phyloP scores from a whole-genome alignment of 2,113 vertebrate genomes.

The Lepus americanus region DNA sequence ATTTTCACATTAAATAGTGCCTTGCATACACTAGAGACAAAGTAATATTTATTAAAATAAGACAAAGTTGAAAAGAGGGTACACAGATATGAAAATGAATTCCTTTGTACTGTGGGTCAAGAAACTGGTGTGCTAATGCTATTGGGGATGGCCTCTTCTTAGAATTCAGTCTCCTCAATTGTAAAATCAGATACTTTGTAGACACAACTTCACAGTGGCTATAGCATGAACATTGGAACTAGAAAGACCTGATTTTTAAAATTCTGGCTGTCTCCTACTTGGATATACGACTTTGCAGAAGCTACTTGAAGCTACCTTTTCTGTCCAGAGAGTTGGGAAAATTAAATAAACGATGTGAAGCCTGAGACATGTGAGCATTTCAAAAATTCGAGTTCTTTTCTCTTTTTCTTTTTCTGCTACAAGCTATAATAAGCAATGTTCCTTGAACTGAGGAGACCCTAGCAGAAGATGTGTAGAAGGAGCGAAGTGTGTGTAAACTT shows the following conservation, averaged over 20 bases:
- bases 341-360: not conserved
- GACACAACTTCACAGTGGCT: not conserved
- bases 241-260: not conserved
- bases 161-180: slow-evolving; percentile 8
- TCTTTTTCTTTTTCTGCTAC: not conserved
- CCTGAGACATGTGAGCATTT: not conserved
- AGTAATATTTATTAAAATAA: not conserved
- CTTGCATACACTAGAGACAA: not conserved
- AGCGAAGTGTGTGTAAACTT: not conserved
- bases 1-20: not conserved
- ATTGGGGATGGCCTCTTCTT: not conserved
- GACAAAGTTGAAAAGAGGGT: not conserved
- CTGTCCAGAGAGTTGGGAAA: not conserved
- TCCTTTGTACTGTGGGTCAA: not conserved
- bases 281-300: not conserved
- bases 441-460: not conserved
- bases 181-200: not conserved
- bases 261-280: not conserved
- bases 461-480: not conserved
- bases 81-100: slow-evolving; percentile 9
- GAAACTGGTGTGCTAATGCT: not conserved
- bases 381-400: not conserved
- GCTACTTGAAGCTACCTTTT: not conserved
- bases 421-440: slow-evolving; percentile 11
- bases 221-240: not conserved